These are phyloP conservation scores for Drosophila nigrodunni DNA, from an alignment of 1,140 invertebrate genomes.

Conservation along the genomic window DNA sequence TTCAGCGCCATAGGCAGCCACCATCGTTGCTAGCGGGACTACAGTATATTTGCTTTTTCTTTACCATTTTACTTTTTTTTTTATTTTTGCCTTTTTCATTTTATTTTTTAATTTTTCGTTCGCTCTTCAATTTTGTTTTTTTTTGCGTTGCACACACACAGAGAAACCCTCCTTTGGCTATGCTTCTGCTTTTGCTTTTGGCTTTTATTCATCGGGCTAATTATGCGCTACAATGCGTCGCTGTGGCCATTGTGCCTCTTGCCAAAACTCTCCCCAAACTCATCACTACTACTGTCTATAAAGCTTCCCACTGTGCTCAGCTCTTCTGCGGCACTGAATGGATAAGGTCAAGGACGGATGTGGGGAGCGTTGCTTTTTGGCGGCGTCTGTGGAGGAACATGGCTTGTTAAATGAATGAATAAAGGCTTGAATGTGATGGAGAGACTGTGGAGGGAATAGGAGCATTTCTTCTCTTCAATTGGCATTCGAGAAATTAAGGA, in stretches of 20 bases:
- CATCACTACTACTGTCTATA: conserved; percentile 28
- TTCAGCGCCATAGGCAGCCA: conserved; percentile 44
- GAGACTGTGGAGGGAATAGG: background rate
- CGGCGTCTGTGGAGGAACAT: conserved; percentile 17
- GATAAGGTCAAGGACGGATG: conserved; percentile 41
- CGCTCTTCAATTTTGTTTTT: conserved; percentile 28
- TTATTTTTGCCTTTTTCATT: conserved; percentile 15
- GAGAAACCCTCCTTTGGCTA: conserved; percentile 42
- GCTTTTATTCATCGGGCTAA: conserved; percentile 76
- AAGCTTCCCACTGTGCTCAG: background rate
- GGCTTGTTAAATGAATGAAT: conserved; percentile 32
- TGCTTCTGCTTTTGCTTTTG: conserved; percentile 55
- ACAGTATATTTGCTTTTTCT: conserved; percentile 20
- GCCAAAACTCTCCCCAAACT: conserved; percentile 28
- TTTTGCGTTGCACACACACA: conserved; percentile 13
- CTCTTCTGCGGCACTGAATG: background rate
- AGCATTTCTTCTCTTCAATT: conserved; percentile 18
- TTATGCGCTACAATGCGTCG: conserved; percentile 77
- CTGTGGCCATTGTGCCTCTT: conserved; percentile 59
- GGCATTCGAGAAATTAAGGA: conserved; percentile 27
- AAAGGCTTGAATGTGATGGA: conserved; percentile 9
- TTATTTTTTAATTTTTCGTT: conserved; percentile 35
- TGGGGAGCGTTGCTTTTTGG: conserved; percentile 9
- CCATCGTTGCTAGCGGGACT: conserved; percentile 20
- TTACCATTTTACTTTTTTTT: conserved; percentile 13